Evolutionary conservation across 2,113 vertebrate species (phyloP), one percentile per base, ranked within the genome.

Genomic region (Athene noctua): DNA sequence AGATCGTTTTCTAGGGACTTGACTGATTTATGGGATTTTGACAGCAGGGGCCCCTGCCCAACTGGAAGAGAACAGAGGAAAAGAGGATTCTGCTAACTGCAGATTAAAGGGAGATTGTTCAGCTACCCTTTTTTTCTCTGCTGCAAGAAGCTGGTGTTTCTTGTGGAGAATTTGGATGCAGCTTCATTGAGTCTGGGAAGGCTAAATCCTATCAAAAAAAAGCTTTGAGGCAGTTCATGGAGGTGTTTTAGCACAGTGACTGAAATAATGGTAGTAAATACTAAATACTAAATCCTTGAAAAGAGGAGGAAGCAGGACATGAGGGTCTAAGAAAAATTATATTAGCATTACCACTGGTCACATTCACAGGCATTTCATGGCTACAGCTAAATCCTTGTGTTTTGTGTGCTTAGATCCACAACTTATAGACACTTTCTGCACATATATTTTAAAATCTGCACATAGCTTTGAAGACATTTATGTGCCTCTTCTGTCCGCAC

Each of bases 21-120:
- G 30, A 59, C 36, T 91, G 94, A 94, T 94, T 94, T 95, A 91
- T 8, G 26, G 74, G 70, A 65, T 91, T 96, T 86, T 92, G 90
- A 92, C 93, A 92, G 87, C 87, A 87, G 93, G 73, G 90, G 70
- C 73, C 30, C 61, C 66, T 77, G 70, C 27, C 73, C 78, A 72
- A n/a, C 42, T 87, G 87, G 78, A 95, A 81, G 44, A 72, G 68
- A 95, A 87, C 61, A 75, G 84, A 89, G 47, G 42, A 92, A 96
- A 92, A 89, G 68, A 96, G 44, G 78, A 94, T 92, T 91, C 44
- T 47, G 52, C 57, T 91, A 94, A 92, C 84, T 79, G 65, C 66
- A 96, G 84, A 95, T 92, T 87, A 89, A 96, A 95, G 38, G 15
- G 29, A 87, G 26, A 84, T 67, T 84, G 83, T 91, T 91, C 68